Percentiles rank a stretch among this genome's conserved stretches.
phyloP scores from a whole-genome alignment of 2,113 vertebrate species.

The Paracanthobrama guichenoti region DNA sequence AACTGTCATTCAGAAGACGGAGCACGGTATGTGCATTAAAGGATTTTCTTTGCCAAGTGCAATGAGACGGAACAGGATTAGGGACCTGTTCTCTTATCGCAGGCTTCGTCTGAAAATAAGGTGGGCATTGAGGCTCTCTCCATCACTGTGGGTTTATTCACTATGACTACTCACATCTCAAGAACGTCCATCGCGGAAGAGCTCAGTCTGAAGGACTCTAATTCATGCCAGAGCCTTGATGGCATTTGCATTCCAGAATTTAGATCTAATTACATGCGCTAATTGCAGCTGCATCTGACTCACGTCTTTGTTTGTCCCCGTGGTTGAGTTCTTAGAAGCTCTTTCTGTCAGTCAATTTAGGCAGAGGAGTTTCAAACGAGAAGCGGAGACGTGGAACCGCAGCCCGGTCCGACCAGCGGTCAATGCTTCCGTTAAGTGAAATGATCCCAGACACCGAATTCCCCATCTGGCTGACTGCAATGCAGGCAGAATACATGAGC shows the following conservation, averaged over 20 bases:
- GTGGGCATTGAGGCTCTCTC: conserved; percentile 15
- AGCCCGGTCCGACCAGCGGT: not conserved
- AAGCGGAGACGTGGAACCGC: not conserved
- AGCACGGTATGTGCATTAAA: conserved; percentile 35
- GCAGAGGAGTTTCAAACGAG: not conserved
- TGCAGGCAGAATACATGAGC: conserved; percentile 15
- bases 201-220: not conserved
- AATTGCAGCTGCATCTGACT: conserved; percentile 38
- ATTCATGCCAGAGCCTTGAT: conserved; percentile 20
- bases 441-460: conserved; percentile 28
- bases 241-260: conserved; percentile 35
- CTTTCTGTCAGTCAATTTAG: conserved; percentile 24
- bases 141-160: conserved; percentile 17
- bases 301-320: conserved; percentile 27
- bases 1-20: conserved; percentile 47
- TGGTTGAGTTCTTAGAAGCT: conserved; percentile 25
- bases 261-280: conserved; percentile 34
- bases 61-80: conserved; percentile 54
- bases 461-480: conserved; percentile 2
- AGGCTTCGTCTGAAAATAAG: conserved; percentile 52
- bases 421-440: conserved; percentile 24
- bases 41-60: conserved; percentile 41
- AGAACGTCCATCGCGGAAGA: not conserved
- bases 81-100: conserved; percentile 45
- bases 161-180: not conserved